Evolutionary conservation across 30 jellyfish, hydroid and myxozoan genomes (phyloP).

Genomic region (Rhopilema esculentum): DNA sequence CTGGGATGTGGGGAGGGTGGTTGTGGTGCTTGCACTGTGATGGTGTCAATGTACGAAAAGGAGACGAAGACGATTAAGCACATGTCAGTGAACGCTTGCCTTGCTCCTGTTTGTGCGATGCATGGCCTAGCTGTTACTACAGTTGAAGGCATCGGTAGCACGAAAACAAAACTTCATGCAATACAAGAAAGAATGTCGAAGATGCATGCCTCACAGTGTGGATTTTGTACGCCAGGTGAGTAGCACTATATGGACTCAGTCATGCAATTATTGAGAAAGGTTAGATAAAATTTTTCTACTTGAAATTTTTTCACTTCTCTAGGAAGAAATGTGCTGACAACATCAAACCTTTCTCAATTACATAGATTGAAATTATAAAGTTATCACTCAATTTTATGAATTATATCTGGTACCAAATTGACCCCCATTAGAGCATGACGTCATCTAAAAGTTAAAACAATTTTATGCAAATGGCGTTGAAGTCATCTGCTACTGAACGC

Average conservation of each 20-base stretch:
- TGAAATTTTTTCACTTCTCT: background rate
- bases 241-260: background rate
- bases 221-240: conserved; percentile 52
- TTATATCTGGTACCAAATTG: too few species aligned
- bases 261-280: background rate
- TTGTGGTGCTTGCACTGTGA: conserved; percentile 62
- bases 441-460: too few species aligned
- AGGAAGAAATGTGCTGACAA: too few species aligned
- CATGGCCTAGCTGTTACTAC: conserved; percentile 58
- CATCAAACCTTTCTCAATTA: too few species aligned
- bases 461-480: too few species aligned
- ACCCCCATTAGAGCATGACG: too few species aligned
- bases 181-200: conserved; percentile 41
- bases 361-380: too few species aligned
- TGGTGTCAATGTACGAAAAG: conserved; percentile 34
- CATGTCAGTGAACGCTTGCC: conserved; percentile 40
- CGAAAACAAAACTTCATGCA: conserved; percentile 19
- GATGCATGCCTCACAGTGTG: conserved; percentile 54
- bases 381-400: too few species aligned
- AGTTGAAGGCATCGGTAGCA: conserved; percentile 55
- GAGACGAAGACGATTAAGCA: conserved; percentile 24
- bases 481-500: too few species aligned
- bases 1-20: conserved; percentile 57
- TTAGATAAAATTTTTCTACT: too few species aligned
- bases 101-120: conserved; percentile 36